These are phyloP conservation scores for Pipra filicauda DNA, from an alignment of 2,113 vertebrate species.

Conservation along the genomic window DNA sequence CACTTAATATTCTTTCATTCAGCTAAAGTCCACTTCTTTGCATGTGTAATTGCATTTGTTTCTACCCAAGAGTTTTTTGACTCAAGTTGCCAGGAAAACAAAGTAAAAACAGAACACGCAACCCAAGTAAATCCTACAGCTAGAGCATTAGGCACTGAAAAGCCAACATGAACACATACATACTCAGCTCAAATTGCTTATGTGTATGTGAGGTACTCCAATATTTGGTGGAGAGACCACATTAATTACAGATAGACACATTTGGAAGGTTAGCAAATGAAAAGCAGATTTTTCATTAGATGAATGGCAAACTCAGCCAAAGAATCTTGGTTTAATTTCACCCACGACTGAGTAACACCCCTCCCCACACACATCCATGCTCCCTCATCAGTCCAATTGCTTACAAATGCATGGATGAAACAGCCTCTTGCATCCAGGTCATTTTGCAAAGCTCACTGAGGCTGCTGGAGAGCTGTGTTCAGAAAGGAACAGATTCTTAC, in stretches of 20 bases:
- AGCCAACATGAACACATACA: neutral
- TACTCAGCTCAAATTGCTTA: neutral
- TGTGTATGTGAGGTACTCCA: neutral
- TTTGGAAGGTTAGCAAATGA: neutral
- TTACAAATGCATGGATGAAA: neutral
- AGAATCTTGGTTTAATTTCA: neutral
- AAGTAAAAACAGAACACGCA: neutral
- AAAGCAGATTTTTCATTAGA: neutral
- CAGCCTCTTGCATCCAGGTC: neutral
- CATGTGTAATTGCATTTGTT: neutral
- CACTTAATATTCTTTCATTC: neutral
- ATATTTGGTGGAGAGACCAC: neutral
- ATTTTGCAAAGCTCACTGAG: neutral
- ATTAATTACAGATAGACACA: neutral
- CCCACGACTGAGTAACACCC: accelerated
- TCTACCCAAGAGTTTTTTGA: neutral
- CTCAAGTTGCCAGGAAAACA: neutral
- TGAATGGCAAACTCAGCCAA: neutral
- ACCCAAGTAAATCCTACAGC: neutral
- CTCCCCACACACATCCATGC: too few species aligned
- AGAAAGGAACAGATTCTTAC: neutral
- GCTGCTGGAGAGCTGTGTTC: neutral
- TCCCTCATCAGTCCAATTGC: accelerated
- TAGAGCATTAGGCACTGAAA: neutral
- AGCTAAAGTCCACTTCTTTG: neutral